A percentile compares a stretch with the other conserved stretches of the same genome.
Conservation (phyloP, 2,797 vertebrate species). For the Lacerta viridis region DNA sequence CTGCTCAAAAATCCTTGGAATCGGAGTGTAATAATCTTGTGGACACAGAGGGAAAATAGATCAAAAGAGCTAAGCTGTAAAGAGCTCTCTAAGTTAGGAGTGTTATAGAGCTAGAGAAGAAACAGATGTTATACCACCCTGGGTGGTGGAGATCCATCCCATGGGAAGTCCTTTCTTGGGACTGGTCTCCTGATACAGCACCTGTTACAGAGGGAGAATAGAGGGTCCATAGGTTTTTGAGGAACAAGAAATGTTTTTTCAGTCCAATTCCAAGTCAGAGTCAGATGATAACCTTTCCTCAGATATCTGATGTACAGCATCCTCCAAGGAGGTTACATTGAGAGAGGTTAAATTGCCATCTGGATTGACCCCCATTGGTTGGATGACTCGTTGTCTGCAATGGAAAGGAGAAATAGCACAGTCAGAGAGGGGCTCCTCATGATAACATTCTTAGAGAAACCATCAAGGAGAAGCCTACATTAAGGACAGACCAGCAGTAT, state of each 20-base stretch:
- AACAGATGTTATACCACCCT: slow-evolving; percentile 32
- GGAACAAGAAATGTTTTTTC: slow-evolving; percentile 27
- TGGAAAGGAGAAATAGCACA: neutral
- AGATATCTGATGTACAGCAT: slow-evolving; percentile 78
- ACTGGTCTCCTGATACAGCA: slow-evolving; percentile 66
- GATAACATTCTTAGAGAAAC: fast-evolving
- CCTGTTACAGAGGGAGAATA: slow-evolving; percentile 53
- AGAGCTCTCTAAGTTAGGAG: slow-evolving; percentile 49
- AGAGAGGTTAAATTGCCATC: slow-evolving; percentile 89
- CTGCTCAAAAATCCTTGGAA: slow-evolving; percentile 56
- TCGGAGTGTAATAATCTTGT: slow-evolving; percentile 45
- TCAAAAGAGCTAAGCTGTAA: neutral
- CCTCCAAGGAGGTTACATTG: slow-evolving; percentile 86
- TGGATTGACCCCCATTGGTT: slow-evolving; percentile 90
- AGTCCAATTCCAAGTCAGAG: slow-evolving; percentile 76
- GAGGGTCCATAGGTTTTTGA: slow-evolving; percentile 40
- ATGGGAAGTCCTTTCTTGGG: slow-evolving; percentile 24
- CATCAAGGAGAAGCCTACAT: neutral
- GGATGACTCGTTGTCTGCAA: slow-evolving; percentile 88
- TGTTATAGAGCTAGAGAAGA: slow-evolving; percentile 47
- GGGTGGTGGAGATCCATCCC: slow-evolving; percentile 37
- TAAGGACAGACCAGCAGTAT: neutral
- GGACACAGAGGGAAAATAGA: slow-evolving; percentile 47
- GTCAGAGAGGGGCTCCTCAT: fast-evolving
- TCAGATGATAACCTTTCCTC: slow-evolving; percentile 76